Evolutionary conservation across 2,113 vertebrate species (phyloP).

Genomic region (Cottus gobio): DNA sequence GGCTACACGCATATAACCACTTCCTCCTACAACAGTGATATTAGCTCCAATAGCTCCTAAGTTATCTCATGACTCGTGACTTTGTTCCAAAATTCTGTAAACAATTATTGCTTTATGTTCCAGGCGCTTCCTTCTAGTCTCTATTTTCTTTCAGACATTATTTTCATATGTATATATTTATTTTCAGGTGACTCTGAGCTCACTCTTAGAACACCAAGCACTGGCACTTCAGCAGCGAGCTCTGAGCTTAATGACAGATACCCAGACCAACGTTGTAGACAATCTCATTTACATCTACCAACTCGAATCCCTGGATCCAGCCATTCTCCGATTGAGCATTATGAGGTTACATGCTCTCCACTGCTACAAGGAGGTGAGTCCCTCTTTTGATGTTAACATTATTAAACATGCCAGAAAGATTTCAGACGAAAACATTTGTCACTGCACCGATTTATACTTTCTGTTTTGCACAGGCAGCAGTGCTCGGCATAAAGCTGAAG

Average conservation of each 20-base stretch:
- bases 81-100: not conserved
- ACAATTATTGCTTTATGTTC: not conserved
- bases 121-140: not conserved
- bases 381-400: not conserved
- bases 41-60: not conserved
- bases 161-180: not conserved
- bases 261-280: constrained; percentile 67
- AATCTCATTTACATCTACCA: constrained; percentile 76
- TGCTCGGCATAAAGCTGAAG: constrained; percentile 83
- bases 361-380: constrained; percentile 77
- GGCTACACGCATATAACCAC: not conserved
- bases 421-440: not conserved
- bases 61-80: not conserved
- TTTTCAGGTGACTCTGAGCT: constrained; percentile 64
- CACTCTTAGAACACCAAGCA: constrained; percentile 52
- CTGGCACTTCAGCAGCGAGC: constrained; percentile 70
- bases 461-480: constrained; percentile 79
- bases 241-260: constrained; percentile 68
- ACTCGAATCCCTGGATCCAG: constrained; percentile 70
- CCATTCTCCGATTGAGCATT: constrained; percentile 65
- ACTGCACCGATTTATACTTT: not conserved
- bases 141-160: not conserved
- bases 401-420: not conserved
- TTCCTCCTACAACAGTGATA: not conserved
- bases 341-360: constrained; percentile 54